Evolutionary conservation across 2,888 invertebrate genomes (phyloP).

Genomic region (Agonum fuliginosum): DNA sequence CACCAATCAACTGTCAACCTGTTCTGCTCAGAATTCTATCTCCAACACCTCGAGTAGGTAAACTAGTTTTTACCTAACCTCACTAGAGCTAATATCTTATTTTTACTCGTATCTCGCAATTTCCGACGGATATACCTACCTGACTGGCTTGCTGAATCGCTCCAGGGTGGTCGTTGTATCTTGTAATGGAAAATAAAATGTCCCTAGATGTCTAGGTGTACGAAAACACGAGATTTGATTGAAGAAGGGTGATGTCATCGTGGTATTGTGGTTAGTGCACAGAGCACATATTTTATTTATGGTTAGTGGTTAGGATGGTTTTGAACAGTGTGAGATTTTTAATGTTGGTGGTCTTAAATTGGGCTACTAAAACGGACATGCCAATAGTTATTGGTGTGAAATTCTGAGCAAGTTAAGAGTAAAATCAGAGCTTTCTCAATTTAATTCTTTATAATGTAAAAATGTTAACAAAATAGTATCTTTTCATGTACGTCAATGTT

Average conservation of each 20-base stretch:
- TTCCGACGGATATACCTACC: neutral
- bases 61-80: conserved; percentile 9
- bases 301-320: neutral
- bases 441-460: too few relatives aligned
- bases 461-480: too few relatives aligned
- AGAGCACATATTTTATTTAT: neutral
- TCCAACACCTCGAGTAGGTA: neutral
- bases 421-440: too few relatives aligned
- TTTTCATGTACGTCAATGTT: too few relatives aligned
- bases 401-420: neutral
- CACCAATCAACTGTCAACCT: neutral
- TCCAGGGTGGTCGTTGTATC: neutral
- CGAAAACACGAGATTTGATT: neutral
- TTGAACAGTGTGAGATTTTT: neutral
- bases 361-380: neutral
- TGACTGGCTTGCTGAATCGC: neutral
- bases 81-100: neutral
- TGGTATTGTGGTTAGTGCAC: too few relatives aligned
- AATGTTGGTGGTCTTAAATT: conserved; percentile 1
- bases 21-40: neutral
- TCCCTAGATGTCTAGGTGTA: neutral
- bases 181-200: neutral
- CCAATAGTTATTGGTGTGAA: neutral
- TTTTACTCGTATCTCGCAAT: neutral
- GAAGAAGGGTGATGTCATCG: conserved; percentile 9